Conservation (phyloP, 2,797 vertebrate species). For the Xenopus petersii region DNA sequence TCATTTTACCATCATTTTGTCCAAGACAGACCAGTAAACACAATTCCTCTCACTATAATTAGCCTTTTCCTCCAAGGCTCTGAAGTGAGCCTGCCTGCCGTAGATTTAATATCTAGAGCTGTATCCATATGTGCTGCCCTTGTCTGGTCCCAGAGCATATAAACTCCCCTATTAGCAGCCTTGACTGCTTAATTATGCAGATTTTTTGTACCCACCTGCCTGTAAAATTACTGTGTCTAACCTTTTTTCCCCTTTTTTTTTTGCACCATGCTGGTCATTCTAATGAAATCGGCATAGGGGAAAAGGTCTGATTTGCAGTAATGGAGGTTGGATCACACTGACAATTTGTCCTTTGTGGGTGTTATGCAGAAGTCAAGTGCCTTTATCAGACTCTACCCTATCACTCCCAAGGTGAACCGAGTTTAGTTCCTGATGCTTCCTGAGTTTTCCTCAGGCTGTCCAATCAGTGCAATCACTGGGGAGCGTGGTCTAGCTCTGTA, state of each 20-base stretch:
- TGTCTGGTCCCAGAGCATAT: slow-evolving; percentile 86
- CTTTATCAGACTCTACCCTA: slow-evolving; percentile 83
- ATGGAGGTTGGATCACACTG: slow-evolving; percentile 81
- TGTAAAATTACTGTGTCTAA: slow-evolving; percentile 84
- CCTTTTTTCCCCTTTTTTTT: slow-evolving; percentile 69
- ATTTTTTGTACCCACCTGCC: slow-evolving; percentile 89
- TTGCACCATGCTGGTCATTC: slow-evolving; percentile 81
- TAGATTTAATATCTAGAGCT: slow-evolving; percentile 84
- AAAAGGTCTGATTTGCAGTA: slow-evolving; percentile 83
- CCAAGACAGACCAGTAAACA: slow-evolving; percentile 86
- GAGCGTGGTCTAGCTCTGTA: slow-evolving; percentile 83
- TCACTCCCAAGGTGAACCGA: slow-evolving; percentile 88
- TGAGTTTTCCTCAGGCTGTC: slow-evolving; percentile 85
- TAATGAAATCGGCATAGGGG: slow-evolving; percentile 80
- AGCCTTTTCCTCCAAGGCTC: slow-evolving; percentile 79
- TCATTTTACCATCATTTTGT: slow-evolving; percentile 75
- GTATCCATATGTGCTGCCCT: slow-evolving; percentile 89
- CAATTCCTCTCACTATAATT: slow-evolving; percentile 87
- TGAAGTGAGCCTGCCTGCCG: slow-evolving; percentile 82
- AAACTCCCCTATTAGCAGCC: slow-evolving; percentile 85
- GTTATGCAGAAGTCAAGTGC: slow-evolving; percentile 90
- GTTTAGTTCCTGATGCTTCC: slow-evolving; percentile 93
- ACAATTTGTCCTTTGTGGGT: slow-evolving; percentile 90
- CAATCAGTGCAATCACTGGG: slow-evolving; percentile 83
- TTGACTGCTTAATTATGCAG: slow-evolving; percentile 94